A percentile compares a stretch with the other conserved stretches of the same genome.
These are phyloP conservation scores for Eupsilia transversa DNA, from an alignment of 2,888 invertebrate species.

Conservation along the genomic window DNA sequence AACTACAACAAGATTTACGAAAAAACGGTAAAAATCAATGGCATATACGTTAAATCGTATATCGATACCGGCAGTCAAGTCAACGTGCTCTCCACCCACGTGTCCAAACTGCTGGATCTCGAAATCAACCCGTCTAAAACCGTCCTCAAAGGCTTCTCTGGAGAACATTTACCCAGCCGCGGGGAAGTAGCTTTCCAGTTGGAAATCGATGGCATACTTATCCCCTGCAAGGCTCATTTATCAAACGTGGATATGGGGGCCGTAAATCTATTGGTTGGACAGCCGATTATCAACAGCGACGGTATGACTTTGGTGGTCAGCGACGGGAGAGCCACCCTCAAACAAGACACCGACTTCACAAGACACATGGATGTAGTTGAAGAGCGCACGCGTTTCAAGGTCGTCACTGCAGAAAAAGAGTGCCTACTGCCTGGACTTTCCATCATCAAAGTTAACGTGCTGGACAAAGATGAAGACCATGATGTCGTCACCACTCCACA, in stretches of 20 bases:
- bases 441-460: too few species aligned
- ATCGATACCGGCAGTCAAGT: too few species aligned
- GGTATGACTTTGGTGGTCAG: conserved; percentile 35
- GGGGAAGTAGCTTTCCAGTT: conserved; percentile 60
- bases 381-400: too few species aligned
- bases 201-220: conserved; percentile 45
- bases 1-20: too few species aligned
- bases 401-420: too few species aligned
- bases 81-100: too few species aligned
- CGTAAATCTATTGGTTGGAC: conserved; percentile 41
- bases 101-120: neutral
- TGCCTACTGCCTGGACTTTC: too few species aligned
- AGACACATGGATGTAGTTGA: too few species aligned
- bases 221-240: conserved; percentile 44
- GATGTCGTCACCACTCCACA: conserved; percentile 54
- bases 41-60: too few species aligned
- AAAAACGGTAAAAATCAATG: too few species aligned
- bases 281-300: conserved; percentile 60
- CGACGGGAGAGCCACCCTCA: conserved; percentile 32
- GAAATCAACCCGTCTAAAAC: neutral
- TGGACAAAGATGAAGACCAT: conserved; percentile 32
- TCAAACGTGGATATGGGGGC: conserved; percentile 47
- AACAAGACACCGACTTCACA: neutral
- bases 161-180: conserved; percentile 8
- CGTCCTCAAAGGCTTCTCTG: neutral